These are phyloP conservation scores for Brachyopa scutellaris DNA, from an alignment of 2,888 invertebrate genomes.

Conservation along the genomic window DNA sequence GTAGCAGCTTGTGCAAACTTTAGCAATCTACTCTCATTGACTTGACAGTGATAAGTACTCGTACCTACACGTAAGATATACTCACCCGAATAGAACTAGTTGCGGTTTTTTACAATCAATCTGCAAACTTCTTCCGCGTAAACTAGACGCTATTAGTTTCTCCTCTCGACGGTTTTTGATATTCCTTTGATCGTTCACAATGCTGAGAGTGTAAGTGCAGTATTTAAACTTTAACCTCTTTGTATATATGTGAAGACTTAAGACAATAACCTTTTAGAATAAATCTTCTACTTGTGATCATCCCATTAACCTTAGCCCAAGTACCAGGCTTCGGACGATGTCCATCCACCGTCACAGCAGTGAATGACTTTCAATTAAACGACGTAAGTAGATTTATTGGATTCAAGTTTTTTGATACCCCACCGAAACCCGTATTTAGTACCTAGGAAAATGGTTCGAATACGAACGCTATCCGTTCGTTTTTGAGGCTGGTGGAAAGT, in stretches of 20 bases:
- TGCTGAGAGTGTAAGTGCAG: constrained; percentile 31
- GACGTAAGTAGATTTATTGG: constrained; percentile 55
- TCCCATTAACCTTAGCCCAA: constrained; percentile 80
- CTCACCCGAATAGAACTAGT: no score
- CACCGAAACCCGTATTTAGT: constrained; percentile 81
- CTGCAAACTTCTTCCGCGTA: neutral
- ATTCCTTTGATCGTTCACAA: neutral
- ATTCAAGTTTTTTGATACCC: constrained; percentile 9
- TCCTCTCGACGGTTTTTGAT: neutral
- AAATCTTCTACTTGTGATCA: constrained; percentile 7
- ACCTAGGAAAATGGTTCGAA: constrained; percentile 89
- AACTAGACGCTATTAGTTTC: constrained; percentile 3
- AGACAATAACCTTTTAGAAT: neutral
- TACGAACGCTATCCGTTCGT: constrained; percentile 87
- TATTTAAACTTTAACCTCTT: neutral
- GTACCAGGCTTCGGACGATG: constrained; percentile 85
- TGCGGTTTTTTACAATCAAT: neutral
- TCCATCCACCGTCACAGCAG: constrained; percentile 83
- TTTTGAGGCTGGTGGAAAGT: constrained; percentile 87
- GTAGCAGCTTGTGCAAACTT: constrained; percentile 2
- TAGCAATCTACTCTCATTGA: neutral
- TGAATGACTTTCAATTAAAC: constrained; percentile 83
- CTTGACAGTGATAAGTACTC: neutral
- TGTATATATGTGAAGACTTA: neutral
- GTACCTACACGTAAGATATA: neutral